Base-by-base conservation (phyloP, 1,140 invertebrate genomes). In the Heliconius eleuchia region DNA sequence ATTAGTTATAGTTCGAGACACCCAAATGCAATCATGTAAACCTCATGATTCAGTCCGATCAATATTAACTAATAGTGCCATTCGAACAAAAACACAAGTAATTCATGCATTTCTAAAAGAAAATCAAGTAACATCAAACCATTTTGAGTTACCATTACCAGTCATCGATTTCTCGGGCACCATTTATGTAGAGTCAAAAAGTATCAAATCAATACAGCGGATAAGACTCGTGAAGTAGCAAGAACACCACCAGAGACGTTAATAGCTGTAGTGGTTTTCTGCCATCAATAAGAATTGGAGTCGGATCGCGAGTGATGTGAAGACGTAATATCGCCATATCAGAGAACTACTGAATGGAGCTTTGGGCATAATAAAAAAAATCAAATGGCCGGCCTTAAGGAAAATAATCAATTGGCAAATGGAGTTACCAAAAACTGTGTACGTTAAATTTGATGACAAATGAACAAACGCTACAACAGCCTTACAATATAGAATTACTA, bases 401-500 rank as follows among this genome's bases (percentile, higher is more conserved):
- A 71, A 81, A 78, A 23, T 23, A 81, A 86, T 37, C 81, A 84
- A 80, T 5, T 87, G 0, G 83, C 86, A 77, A 73, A 78, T 30
- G 83, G 84, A 5, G 57, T 16, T 83, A 55, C 83, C 83, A 1
- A 84, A 82, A 66, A 23, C 72, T 39, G 83, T 84, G 5, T 66
- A 71, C 7, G 78, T 84, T 30, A 50, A 85, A 76, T 87, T 88
- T 82, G 83, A 87, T 80, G 85, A 85, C 39, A 81, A 77, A 11
- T 80, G 1, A 30, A 30, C 30, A 30, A 30, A 30, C 1, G 1
- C 1, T 1, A 30, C 30, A 30, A 30, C 30, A 30, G 30, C 30
- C 30, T 30, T 30, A 30, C 30, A 30, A 30, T 30, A 30, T 30
- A 30, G 30, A 30, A 30, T 30, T 23, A 23, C 23, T 23, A 23